Evolutionary conservation across 2,797 vertebrate genomes (phyloP).

Genomic region (Hydrocynus forskahlii): DNA sequence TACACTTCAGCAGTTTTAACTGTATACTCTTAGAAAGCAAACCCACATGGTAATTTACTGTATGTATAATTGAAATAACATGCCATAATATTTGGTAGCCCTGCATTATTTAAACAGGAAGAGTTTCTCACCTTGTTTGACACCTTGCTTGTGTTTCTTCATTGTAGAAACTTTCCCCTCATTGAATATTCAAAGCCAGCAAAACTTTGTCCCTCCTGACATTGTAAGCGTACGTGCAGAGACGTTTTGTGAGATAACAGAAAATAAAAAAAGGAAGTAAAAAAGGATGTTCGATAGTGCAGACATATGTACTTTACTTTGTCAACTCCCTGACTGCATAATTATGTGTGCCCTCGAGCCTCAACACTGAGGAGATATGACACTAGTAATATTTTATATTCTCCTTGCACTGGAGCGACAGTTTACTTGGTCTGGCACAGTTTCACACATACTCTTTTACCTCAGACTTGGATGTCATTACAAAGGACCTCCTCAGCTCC

Average conservation of each 20-base stretch:
- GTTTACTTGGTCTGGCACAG: neutral
- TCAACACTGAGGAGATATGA: neutral
- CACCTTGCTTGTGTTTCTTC: neutral
- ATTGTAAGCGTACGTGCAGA: neutral
- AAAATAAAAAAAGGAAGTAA: conserved; percentile 15
- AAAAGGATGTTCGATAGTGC: neutral
- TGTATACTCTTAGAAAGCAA: neutral
- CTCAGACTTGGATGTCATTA: conserved; percentile 25
- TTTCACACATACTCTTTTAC: neutral
- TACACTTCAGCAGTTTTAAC: neutral
- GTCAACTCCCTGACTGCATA: neutral
- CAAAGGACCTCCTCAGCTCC: conserved; percentile 28
- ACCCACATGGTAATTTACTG: neutral
- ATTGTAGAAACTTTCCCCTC: conserved; percentile 31
- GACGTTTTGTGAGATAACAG: conserved; percentile 15
- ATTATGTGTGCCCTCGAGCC: neutral
- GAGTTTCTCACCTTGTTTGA: neutral
- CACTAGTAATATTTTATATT: neutral
- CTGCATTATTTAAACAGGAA: neutral
- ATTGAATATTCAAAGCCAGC: conserved; percentile 57
- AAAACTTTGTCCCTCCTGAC: conserved; percentile 5
- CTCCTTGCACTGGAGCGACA: neutral
- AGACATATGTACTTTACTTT: conserved; percentile 1
- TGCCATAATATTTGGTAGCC: neutral
- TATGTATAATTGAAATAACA: neutral